phyloP scores from a whole-genome alignment of 2,888 invertebrate genomes.

The Leucozona laternaria region DNA sequence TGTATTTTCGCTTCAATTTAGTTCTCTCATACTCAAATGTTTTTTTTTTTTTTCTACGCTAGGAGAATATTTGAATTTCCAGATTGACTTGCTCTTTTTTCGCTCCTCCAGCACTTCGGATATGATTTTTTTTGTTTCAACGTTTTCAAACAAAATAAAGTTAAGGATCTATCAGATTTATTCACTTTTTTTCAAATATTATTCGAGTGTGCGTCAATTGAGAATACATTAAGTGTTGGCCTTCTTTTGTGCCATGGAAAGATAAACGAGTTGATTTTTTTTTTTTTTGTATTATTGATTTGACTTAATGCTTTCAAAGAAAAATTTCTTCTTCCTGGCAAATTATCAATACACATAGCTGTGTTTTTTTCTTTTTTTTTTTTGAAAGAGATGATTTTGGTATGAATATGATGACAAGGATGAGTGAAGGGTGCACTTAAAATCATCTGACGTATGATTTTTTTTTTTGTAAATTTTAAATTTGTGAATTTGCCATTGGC shows the following conservation, averaged over 20 bases:
- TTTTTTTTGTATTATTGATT: conserved; percentile 10
- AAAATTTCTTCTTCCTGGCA: neutral
- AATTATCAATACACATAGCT: neutral
- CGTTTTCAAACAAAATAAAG: neutral
- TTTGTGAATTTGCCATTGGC: neutral
- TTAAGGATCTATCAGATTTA: neutral
- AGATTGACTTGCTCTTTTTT: neutral
- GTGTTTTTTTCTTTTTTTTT: too few species aligned
- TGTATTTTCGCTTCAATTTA: neutral
- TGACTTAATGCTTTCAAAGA: conserved; percentile 9
- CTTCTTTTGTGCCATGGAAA: neutral
- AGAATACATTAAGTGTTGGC: conserved; percentile 3
- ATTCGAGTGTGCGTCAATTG: neutral
- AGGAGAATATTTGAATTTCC: neutral
- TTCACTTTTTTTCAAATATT: neutral
- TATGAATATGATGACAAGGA: neutral
- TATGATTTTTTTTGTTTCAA: neutral
- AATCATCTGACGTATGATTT: neutral
- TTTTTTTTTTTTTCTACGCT: neutral
- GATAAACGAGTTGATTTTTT: neutral
- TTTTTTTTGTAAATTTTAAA: neutral
- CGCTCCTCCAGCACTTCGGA: neutral
- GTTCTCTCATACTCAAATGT: neutral
- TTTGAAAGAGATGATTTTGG: neutral
- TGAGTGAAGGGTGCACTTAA: conserved; percentile 1